A percentile compares a stretch with the other conserved stretches of the same genome.
Evolutionary conservation across 2,888 invertebrate genomes (phyloP).

Genomic region (Apodemia zela): DNA sequence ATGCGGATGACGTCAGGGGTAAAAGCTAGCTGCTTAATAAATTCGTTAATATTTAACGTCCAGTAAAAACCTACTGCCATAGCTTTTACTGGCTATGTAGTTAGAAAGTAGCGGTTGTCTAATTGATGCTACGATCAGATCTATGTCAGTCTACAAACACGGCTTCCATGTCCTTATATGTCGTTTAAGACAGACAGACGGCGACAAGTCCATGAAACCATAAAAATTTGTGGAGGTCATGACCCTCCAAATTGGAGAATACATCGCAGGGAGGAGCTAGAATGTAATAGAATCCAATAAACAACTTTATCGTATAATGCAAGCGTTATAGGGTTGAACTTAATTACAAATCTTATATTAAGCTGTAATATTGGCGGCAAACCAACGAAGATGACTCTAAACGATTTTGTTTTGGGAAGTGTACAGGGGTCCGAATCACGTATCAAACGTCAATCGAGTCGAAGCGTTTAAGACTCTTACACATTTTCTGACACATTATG

Average conservation of each 20-base stretch:
- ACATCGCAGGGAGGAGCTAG: neutral
- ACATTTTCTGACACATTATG: too few species aligned
- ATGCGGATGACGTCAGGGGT: too few species aligned
- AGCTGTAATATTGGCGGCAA: neutral
- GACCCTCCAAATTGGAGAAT: conserved; percentile 12
- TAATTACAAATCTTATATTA: neutral
- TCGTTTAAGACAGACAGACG: conserved; percentile 7
- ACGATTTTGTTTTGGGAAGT: too few species aligned
- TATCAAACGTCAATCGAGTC: too few species aligned
- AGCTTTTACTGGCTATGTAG: neutral
- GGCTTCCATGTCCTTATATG: conserved; percentile 13
- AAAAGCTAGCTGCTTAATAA: too few species aligned
- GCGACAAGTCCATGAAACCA: conserved; percentile 15
- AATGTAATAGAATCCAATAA: conserved; percentile 9
- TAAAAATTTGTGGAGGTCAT: conserved; percentile 13
- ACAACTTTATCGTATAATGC: conserved; percentile 12
- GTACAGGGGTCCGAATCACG: too few species aligned
- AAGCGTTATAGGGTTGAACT: conserved; percentile 2
- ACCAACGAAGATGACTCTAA: too few species aligned
- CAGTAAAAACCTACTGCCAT: neutral
- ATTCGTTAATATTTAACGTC: too few species aligned
- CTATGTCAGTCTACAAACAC: conserved; percentile 8
- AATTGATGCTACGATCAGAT: conserved; percentile 9
- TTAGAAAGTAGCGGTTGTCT: conserved; percentile 12
- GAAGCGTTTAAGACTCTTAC: too few species aligned